Evolutionary conservation across 2,113 vertebrate genomes (phyloP).

Genomic region (Passer montanus): DNA sequence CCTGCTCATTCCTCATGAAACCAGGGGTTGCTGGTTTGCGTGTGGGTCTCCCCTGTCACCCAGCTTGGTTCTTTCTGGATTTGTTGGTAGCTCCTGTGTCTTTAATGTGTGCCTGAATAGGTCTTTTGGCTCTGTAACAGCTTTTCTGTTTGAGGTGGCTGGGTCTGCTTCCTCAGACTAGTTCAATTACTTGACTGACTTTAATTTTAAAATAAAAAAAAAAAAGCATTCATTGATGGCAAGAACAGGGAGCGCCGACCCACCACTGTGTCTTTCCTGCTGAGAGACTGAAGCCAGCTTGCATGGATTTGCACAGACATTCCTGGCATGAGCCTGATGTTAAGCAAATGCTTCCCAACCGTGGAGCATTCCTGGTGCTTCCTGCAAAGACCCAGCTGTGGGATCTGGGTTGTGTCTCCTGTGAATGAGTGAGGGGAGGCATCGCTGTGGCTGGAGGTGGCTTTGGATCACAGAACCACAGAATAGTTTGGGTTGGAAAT

Average conservation of each 20-base stretch:
- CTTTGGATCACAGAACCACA: not conserved
- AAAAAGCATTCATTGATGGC: not conserved
- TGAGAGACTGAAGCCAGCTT: not conserved
- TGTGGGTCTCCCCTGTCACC: not conserved
- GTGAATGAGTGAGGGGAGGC: not conserved
- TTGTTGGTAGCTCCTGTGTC: not conserved
- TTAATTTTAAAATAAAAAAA: not conserved
- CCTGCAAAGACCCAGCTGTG: not conserved
- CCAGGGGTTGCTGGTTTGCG: accelerated
- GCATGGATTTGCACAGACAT: not conserved
- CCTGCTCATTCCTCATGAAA: not conserved
- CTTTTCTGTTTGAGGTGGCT: not conserved
- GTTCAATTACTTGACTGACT: not conserved
- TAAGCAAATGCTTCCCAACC: not conserved
- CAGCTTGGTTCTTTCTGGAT: not conserved
- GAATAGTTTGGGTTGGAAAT: not conserved
- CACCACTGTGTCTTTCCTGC: not conserved
- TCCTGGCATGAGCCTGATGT: not conserved
- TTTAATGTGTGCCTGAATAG: not conserved
- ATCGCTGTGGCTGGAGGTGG: not conserved
- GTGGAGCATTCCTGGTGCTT: not conserved
- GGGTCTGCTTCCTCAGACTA: not conserved
- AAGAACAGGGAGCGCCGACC: not conserved
- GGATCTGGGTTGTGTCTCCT: not conserved
- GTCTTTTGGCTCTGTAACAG: not conserved